A percentile compares a stretch with the other conserved stretches of the same genome.
phyloP scores from a whole-genome alignment of 2,113 vertebrate species.

The Phaethon lepturus region DNA sequence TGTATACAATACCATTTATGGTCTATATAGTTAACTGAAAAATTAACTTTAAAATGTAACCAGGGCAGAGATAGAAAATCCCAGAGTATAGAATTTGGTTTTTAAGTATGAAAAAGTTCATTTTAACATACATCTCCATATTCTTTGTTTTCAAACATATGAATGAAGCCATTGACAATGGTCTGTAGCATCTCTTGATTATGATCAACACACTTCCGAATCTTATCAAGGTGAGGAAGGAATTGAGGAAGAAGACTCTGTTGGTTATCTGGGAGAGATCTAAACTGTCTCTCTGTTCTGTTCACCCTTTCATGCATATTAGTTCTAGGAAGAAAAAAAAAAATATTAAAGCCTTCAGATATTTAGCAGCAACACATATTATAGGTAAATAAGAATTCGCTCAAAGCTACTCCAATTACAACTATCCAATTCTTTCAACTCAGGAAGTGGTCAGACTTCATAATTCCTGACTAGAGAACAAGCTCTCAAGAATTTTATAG shows the following conservation, averaged over 20 bases:
- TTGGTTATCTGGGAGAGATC: conserved; percentile 83
- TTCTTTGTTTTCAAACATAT: conserved; percentile 96
- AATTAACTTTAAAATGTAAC: not conserved
- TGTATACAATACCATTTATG: not conserved
- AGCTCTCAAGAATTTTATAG: not conserved
- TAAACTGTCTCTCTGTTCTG: conserved; percentile 88
- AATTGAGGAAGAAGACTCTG: conserved; percentile 85
- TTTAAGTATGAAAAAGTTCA: conserved; percentile 8
- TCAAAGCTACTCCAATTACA: conserved; percentile 1
- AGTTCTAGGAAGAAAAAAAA: conserved; percentile 75
- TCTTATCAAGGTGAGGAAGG: conserved; percentile 81
- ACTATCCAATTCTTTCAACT: not conserved
- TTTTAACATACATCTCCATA: conserved; percentile 85
- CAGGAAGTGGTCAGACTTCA: not conserved
- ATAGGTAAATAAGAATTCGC: not conserved
- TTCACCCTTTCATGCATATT: conserved; percentile 88
- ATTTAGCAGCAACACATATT: not conserved
- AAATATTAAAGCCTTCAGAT: conserved; percentile 4
- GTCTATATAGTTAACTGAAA: not conserved
- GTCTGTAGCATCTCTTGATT: conserved; percentile 90
- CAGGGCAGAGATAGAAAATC: not conserved
- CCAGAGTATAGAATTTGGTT: not conserved
- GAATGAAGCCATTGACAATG: conserved; percentile 87
- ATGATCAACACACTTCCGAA: conserved; percentile 86
- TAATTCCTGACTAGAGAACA: not conserved